Conservation (phyloP, 2,113 vertebrate genomes). For the Toxotes chatareus region DNA sequence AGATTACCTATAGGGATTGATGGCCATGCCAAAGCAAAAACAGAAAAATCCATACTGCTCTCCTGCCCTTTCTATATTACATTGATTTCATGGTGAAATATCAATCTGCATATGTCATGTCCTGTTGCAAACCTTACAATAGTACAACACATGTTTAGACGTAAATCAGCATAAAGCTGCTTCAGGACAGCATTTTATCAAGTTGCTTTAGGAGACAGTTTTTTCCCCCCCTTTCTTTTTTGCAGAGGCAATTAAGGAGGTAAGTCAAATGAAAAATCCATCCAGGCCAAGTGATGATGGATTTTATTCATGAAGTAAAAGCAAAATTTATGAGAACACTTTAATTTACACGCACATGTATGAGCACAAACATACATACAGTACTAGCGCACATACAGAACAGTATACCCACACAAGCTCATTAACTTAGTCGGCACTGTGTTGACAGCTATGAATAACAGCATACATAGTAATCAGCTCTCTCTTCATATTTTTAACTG, state of each 20-base stretch:
- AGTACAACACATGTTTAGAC: constrained; percentile 36
- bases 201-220: not conserved
- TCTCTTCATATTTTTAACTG: not conserved
- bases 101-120: constrained; percentile 71
- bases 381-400: not conserved
- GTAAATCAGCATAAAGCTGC: constrained; percentile 55
- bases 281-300: not conserved
- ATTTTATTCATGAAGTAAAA: constrained; percentile 46
- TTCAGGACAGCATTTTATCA: constrained; percentile 43
- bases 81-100: constrained; percentile 73
- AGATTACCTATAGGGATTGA: constrained; percentile 76
- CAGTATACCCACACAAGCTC: not conserved
- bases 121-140: constrained; percentile 36
- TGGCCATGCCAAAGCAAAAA: constrained; percentile 68
- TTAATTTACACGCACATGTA: constrained; percentile 8
- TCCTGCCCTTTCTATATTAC: constrained; percentile 63
- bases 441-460: constrained; percentile 25
- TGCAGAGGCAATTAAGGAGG: constrained; percentile 10
- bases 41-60: constrained; percentile 72
- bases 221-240: not conserved
- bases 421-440: constrained; percentile 6
- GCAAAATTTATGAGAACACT: constrained; percentile 26
- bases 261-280: constrained; percentile 32
- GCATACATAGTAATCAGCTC: not conserved
- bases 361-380: not conserved